Percentiles rank a stretch among this genome's conserved stretches.
phyloP scores from a whole-genome alignment of 2,113 vertebrate genomes.

The Paratilapia polleni region DNA sequence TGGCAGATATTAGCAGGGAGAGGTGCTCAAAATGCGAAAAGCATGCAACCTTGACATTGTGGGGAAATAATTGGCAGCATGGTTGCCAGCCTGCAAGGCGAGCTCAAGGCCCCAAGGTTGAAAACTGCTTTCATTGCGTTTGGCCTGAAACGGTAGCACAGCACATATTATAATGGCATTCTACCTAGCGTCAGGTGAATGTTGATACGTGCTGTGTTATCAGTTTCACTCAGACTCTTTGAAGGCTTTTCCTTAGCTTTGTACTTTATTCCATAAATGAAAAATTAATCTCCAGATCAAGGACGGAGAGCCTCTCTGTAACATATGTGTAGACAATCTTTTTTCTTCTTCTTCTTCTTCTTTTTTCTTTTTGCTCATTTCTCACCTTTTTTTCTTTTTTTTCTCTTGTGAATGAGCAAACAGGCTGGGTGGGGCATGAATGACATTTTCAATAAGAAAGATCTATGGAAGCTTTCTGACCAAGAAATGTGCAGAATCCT shows the following conservation, averaged over 20 bases:
- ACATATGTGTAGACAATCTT: constrained; percentile 39
- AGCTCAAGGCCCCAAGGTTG: constrained; percentile 65
- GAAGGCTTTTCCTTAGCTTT: constrained; percentile 62
- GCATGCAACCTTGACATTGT: constrained; percentile 54
- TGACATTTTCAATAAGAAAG: constrained; percentile 68
- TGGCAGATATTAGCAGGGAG: neutral
- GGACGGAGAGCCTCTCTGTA: constrained; percentile 38
- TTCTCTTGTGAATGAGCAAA: neutral
- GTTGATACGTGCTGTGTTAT: constrained; percentile 74
- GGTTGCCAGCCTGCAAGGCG: constrained; percentile 51
- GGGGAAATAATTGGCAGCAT: constrained; percentile 57
- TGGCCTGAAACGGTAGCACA: constrained; percentile 69
- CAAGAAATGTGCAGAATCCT: constrained; percentile 50
- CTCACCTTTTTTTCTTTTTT: neutral
- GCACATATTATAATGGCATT: constrained; percentile 76
- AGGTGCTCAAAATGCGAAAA: constrained; percentile 38
- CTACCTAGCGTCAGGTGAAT: constrained; percentile 70
- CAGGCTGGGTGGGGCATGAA: neutral
- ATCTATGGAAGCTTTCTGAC: constrained; percentile 64
- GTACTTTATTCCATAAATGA: constrained; percentile 63
- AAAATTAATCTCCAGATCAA: constrained; percentile 67
- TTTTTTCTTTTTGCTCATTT: constrained; percentile 31
- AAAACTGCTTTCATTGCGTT: constrained; percentile 74
- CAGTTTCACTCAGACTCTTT: constrained; percentile 62
- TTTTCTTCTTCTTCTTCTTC: neutral